A percentile compares a stretch with the other conserved stretches of the same genome.
phyloP scores from a whole-genome alignment of 2,113 vertebrate species.

The Balaeniceps rex region DNA sequence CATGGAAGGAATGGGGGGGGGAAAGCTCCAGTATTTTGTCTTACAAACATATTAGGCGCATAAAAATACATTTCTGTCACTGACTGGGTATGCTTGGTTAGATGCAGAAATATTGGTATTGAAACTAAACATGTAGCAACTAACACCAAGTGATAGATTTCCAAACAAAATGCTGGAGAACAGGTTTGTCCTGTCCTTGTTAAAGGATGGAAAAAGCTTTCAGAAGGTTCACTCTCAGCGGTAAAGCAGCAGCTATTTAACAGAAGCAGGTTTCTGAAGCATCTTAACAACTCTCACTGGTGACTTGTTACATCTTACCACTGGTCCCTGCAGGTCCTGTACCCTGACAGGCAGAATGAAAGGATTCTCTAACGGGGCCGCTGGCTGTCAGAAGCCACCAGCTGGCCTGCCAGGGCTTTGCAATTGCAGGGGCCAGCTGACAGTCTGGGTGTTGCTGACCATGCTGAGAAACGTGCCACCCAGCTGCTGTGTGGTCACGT shows the following conservation, averaged over 20 bases:
- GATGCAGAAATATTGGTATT: not conserved
- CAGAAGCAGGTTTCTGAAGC: slow-evolving; percentile 68
- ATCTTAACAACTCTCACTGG: slow-evolving; percentile 71
- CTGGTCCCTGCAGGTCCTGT: slow-evolving; percentile 76
- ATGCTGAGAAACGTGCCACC: slow-evolving; percentile 85
- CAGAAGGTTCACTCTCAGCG: slow-evolving; percentile 19
- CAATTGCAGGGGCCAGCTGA: slow-evolving; percentile 83
- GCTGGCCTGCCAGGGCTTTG: slow-evolving; percentile 83
- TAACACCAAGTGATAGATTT: slow-evolving; percentile 12
- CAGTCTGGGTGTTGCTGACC: slow-evolving; percentile 80
- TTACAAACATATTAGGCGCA: not conserved
- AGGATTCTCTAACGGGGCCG: slow-evolving; percentile 76
- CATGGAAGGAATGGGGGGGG: not conserved
- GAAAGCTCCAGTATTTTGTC: not conserved
- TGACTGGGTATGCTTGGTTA: not conserved
- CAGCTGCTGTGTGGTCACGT: slow-evolving; percentile 91
- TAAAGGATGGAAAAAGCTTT: slow-evolving; percentile 41
- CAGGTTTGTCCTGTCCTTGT: slow-evolving; percentile 20
- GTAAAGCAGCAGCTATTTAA: slow-evolving; percentile 47
- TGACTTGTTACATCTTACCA: slow-evolving; percentile 75
- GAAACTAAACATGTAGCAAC: slow-evolving; percentile 3
- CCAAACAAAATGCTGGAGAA: slow-evolving; percentile 5
- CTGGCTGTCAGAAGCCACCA: slow-evolving; percentile 86
- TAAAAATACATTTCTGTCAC: not conserved
- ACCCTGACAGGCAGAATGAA: slow-evolving; percentile 82